Evolutionary conservation across 2,113 vertebrate species (phyloP), one percentile per base, ranked within the genome.

Genomic region (Corapipo altera): DNA sequence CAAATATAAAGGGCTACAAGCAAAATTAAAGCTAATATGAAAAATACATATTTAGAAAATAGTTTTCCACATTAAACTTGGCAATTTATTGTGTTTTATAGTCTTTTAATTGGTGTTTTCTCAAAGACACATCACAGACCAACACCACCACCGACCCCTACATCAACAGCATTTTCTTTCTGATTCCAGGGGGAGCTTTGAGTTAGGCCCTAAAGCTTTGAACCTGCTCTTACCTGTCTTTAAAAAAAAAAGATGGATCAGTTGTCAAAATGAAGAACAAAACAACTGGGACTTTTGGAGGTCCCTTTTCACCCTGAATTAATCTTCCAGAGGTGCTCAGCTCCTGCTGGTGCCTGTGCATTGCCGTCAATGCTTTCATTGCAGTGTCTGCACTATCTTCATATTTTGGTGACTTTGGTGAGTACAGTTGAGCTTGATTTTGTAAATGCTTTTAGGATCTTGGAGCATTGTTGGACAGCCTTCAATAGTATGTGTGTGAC

Each of bases 401-500:
- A 10, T 66, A 51, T 92, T 94, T 92, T 62, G 41, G 65, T 72
- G 73, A 64, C 85, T 96, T 89, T 91, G 93, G 37, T 93, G 52
- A 81, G n/a, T 82, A 62, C 37, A 49, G 52, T 92, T 78, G 91
- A 62, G 41, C 85, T 87, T 73, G 80, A 78, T 89, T 96, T 91
- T 85, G 35, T 78, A 78, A 95, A 81, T 57, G 80, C 64, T 91
- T 83, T 91, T 91, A 95, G 83, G 84, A 87, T 94, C 86, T 93
- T 93, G 64, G 59, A 97, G 84, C 64, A 61, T n/a, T 95, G 67
- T 59, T 96, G 95, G 92, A 84, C 82, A 81, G 71, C 79, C 87
- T 96, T 95, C 92, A 81, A 35, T 4, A 1, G 46, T 77, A 54
- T 74, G 32, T 92, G 67, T 96, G 69, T 88, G 82, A 94, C 88